Percentiles rank a stretch among this genome's conserved stretches.
phyloP scores from a whole-genome alignment of 1,140 invertebrate species.

The Bombus confusus region DNA sequence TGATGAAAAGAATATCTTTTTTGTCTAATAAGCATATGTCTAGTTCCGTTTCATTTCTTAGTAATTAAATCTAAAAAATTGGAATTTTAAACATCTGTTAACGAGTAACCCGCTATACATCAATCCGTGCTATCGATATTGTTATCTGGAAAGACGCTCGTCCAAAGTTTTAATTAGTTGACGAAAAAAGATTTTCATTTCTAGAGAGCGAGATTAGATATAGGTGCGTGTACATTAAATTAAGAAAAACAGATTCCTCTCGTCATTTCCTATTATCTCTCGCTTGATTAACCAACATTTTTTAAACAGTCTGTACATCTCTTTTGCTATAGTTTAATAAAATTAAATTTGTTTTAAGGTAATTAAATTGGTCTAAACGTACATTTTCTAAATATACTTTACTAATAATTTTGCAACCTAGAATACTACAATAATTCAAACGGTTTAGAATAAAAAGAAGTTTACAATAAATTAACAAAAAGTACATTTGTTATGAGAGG shows the following conservation, averaged over 20 bases:
- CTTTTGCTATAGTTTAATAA: not conserved
- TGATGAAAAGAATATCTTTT: not conserved
- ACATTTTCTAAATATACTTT: not conserved
- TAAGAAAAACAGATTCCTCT: not conserved
- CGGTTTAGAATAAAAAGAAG: not conserved
- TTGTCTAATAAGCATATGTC: not conserved
- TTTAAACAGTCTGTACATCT: not conserved
- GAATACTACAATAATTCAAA: not conserved
- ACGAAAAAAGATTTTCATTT: not conserved
- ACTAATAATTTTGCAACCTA: not conserved
- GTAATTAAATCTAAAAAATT: too few species aligned
- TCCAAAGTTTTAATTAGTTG: too few species aligned
- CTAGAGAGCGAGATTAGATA: not conserved
- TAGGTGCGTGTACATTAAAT: not conserved
- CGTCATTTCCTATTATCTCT: not conserved
- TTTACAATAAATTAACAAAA: constrained; percentile 4
- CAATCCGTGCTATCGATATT: too few species aligned
- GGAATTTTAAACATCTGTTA: not conserved
- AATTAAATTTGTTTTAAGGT: not conserved
- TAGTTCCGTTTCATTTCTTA: not conserved
- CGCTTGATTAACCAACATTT: not conserved
- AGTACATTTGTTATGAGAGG: not conserved
- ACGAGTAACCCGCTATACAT: not conserved
- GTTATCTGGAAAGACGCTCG: too few species aligned
- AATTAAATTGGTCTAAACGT: not conserved